Evolutionary conservation across 2,888 invertebrate genomes (phyloP).

Genomic region (Leptopilina drosophilae): DNA sequence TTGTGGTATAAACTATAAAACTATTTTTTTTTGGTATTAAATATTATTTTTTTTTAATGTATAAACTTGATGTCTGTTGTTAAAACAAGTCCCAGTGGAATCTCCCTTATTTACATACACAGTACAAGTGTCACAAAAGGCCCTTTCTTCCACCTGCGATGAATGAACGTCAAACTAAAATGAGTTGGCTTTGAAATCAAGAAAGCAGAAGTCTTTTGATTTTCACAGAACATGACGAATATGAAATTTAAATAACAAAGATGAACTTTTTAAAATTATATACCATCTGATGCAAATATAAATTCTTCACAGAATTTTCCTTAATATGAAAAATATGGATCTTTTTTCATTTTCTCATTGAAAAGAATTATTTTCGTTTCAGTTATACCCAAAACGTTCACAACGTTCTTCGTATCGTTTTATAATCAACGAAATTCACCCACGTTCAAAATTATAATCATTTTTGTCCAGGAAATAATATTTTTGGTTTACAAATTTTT

Average conservation of each 20-base stretch:
- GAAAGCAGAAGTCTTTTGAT: constrained; percentile 27
- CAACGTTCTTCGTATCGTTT: no score
- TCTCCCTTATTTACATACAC: constrained; percentile 1
- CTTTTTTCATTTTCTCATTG: background rate
- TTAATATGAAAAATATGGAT: background rate
- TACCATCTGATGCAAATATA: constrained; percentile 21
- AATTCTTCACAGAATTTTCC: constrained; percentile 11
- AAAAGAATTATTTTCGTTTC: background rate
- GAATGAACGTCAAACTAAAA: constrained; percentile 34
- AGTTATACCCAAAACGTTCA: no score
- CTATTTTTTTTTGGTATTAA: background rate
- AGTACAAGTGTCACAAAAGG: constrained; percentile 35
- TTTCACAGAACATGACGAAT: constrained; percentile 36
- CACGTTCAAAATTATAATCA: no score
- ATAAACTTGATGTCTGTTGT: background rate
- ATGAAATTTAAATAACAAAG: constrained; percentile 38
- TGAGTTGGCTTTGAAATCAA: constrained; percentile 19
- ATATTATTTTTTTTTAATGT: constrained; percentile 21
- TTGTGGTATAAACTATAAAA: background rate
- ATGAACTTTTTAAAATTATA: constrained; percentile 19
- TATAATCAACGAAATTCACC: no score
- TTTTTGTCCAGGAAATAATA: no score
- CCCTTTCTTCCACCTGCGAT: constrained; percentile 33
- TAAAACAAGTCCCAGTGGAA: constrained; percentile 19
- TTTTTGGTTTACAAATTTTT: no score